Evolutionary conservation across 1,140 invertebrate genomes (phyloP), one percentile per base, ranked within the genome.

Genomic region (Calosoma granatense): DNA sequence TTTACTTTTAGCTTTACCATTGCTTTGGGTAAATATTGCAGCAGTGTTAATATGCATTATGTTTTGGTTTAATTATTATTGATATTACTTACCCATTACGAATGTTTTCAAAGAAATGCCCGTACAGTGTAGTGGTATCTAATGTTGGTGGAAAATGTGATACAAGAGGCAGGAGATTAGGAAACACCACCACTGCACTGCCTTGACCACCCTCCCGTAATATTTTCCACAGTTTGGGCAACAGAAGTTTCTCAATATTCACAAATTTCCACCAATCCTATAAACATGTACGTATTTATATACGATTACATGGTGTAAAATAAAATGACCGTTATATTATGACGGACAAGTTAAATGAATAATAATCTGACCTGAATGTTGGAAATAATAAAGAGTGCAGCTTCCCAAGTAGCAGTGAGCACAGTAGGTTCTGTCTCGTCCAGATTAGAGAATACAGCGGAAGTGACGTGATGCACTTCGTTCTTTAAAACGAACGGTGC

Each of bases 161-260:
- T 1, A 91, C 62, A 39, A 91, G 77, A 3, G 88, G 86, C 15
- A 92, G 66, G 19, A 91, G 65, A 70, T 85, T 84, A 9, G 87
- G 87, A 65, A 80, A 87, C 60, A 90, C 78, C 2, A 79, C 72
- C 56, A 70, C 70, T 9, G 86, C 86, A 73, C 83, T 87, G 51
- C 83, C 83, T 64, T 80, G 72, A 2, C 84, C 87, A 22, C 81
- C 86, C 64, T 78, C 78, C 64, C 77, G 76, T 23, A 92, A 64
- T 22, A 88, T 70, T 21, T 73, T 73, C 65, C 80, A 83, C 0
- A 92, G 65, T 71, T 88, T 87, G 1, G 86, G 83, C 47, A 88
- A 72, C 14, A 89, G 72, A 6, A 81, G 70, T 72, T 88, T 88
- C 51, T 85, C 80, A 22, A 85, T 69, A 68, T 81, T 87, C 1